phyloP scores from a whole-genome alignment of 2,797 vertebrate species.

The Sebastes alutus region DNA sequence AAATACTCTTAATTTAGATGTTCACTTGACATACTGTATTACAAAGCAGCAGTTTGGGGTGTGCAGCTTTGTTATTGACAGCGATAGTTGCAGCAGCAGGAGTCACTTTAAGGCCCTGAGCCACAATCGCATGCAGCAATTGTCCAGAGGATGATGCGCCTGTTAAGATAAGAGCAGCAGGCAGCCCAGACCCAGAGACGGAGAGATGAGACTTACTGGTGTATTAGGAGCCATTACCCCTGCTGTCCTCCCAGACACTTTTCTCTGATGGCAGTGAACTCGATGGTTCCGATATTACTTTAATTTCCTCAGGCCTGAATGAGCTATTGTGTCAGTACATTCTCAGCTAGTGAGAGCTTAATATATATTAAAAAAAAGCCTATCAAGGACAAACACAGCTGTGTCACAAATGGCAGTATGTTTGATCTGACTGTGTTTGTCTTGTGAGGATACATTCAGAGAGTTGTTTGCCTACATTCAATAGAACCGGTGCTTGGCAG shows the following conservation, averaged over 20 bases:
- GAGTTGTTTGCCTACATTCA: conserved; percentile 26
- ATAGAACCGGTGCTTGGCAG: neutral
- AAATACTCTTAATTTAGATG: conserved; percentile 27
- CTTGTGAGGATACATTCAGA: neutral
- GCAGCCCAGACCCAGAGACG: conserved; percentile 22
- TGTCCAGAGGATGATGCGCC: conserved; percentile 49
- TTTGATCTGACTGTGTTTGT: conserved; percentile 21
- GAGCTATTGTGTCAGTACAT: conserved; percentile 21
- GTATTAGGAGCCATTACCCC: conserved; percentile 53
- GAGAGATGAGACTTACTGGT: conserved; percentile 31
- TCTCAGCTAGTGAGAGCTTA: neutral
- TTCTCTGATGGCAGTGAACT: conserved; percentile 16
- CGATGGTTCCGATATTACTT: conserved; percentile 29
- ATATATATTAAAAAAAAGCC: neutral
- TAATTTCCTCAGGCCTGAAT: conserved; percentile 47
- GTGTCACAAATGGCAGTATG: conserved; percentile 2
- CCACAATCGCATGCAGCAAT: conserved; percentile 29
- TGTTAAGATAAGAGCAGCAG: conserved; percentile 59
- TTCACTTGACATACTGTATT: conserved; percentile 13
- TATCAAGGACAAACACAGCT: conserved; percentile 47
- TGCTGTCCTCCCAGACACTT: conserved; percentile 32
- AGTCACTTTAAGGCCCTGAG: conserved; percentile 25
- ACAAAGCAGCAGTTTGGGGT: neutral
- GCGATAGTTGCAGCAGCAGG: conserved; percentile 25
- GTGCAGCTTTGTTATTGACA: conserved; percentile 20